phyloP scores from a whole-genome alignment of 2,797 vertebrate genomes.

The Otolemur crassicaudatus region DNA sequence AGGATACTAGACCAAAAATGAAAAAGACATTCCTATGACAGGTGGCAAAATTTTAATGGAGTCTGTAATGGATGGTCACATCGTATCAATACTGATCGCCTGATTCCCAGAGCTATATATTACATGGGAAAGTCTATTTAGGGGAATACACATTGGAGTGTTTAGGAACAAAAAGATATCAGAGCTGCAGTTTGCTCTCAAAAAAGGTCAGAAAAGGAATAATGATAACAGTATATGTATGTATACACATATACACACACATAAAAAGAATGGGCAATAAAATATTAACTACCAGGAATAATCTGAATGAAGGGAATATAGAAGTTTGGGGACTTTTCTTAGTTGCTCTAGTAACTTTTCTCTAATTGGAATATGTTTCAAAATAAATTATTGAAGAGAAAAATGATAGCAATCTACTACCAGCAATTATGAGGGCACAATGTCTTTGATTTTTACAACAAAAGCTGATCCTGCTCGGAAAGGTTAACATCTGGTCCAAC shows the following conservation, averaged over 20 bases:
- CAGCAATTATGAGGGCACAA: not conserved
- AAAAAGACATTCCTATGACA: not conserved
- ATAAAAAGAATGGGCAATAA: not conserved
- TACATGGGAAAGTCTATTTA: not conserved
- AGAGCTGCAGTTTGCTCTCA: not conserved
- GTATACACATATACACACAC: not conserved
- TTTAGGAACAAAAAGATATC: not conserved
- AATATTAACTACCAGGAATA: not conserved
- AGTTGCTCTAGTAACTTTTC: not conserved
- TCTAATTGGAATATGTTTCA: constrained; percentile 42
- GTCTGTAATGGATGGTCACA: not conserved
- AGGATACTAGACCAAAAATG: not conserved
- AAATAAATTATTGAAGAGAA: constrained; percentile 22
- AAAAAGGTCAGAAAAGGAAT: not conserved
- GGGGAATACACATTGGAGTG: not conserved
- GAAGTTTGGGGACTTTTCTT: not conserved
- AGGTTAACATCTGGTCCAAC: not conserved
- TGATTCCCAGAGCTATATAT: not conserved
- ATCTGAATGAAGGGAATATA: not conserved
- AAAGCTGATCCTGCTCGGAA: constrained; percentile 15
- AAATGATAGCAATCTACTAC: not conserved
- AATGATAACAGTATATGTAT: not conserved
- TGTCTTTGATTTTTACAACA: not conserved
- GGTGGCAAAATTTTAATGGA: not conserved
- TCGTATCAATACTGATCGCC: not conserved